Evolutionary conservation across 2,888 invertebrate species (phyloP), one percentile per base, ranked within the genome.

Genomic region (Hoplodrina ambigua): DNA sequence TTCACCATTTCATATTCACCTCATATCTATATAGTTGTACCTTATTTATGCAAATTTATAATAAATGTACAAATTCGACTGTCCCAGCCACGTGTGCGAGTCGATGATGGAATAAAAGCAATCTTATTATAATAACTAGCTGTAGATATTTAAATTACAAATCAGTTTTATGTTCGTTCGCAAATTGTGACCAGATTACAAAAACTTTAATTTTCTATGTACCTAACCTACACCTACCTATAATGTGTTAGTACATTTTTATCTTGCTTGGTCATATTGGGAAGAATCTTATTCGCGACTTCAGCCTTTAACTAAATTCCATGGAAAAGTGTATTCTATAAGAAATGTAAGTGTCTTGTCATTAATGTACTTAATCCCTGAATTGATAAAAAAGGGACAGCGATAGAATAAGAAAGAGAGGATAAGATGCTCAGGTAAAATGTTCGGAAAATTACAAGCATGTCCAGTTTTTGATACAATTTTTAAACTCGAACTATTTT

Each of bases 121-220:
- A 65, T 63, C 73, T 65, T 58, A 86, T 87, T 86, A 87, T 83
- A 80, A 74, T 81, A 84, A 85, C 82, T 72, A 70, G 71, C 56
- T 53, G n/a, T 52, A 37, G 37, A 37, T 37, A 87, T 87, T 87
- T 87, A 75, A 87, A 87, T 84, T 72, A 81, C 84, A 82, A 85
- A 88, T 84, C 19, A 82, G 80, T 61, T 57, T 58, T 80, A 83
- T 74, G 73, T 72, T 37, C 61, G 63, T 68, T 73, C 64, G 68
- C 66, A 41, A 60, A 80, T 66, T 72, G 76, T 80, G 83, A 78
- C 60, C 55, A 41, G 74, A 68, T 72, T 80, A 67, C 53, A 44
- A 60, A 81, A 71, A 55, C 15, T 62, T 49, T 46, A 53, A 70
- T 70, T 81, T 78, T 66, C 49, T 61, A 7, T 58, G 7, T 65